phyloP scores from a whole-genome alignment of 2,888 invertebrate species.

The Nomada fabriciana region DNA sequence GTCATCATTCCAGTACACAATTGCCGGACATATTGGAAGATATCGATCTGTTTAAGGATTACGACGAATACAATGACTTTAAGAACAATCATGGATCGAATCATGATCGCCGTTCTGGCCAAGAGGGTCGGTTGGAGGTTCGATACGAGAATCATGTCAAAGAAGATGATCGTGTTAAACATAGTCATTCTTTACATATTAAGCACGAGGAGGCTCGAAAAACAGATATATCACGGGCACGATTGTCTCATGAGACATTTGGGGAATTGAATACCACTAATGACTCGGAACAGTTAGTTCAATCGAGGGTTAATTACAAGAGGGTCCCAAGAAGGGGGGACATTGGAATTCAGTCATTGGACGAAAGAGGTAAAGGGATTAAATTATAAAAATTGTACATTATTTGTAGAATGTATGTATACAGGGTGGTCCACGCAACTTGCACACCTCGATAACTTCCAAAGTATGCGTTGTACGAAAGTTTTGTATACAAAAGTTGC shows the following conservation, averaged over 20 bases:
- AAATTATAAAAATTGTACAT: too few relatives aligned
- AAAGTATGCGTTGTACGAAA: too few relatives aligned
- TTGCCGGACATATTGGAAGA: neutral
- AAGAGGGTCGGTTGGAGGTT: neutral
- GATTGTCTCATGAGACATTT: neutral
- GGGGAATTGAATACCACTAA: slow-evolving; percentile 1
- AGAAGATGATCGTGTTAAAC: neutral
- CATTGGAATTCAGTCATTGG: slow-evolving; percentile 87
- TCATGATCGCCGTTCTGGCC: neutral
- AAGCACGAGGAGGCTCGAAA: too few relatives aligned
- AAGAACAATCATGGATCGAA: neutral
- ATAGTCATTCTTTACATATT: neutral
- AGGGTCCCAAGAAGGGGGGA: slow-evolving; percentile 87
- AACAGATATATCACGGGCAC: neutral
- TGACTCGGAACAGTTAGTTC: slow-evolving; percentile 18
- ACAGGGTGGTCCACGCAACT: too few relatives aligned
- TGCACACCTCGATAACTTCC: too few relatives aligned
- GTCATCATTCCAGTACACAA: neutral
- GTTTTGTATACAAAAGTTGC: too few relatives aligned
- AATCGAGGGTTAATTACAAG: neutral
- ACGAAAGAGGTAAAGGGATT: slow-evolving; percentile 85
- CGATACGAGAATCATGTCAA: neutral
- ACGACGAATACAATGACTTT: neutral
- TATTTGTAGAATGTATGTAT: too few relatives aligned
- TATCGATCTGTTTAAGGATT: neutral